A percentile compares a stretch with the other conserved stretches of the same genome.
These are phyloP conservation scores for Allenopithecus nigroviridis DNA, from an alignment of 2,797 vertebrate genomes.

Conservation along the genomic window DNA sequence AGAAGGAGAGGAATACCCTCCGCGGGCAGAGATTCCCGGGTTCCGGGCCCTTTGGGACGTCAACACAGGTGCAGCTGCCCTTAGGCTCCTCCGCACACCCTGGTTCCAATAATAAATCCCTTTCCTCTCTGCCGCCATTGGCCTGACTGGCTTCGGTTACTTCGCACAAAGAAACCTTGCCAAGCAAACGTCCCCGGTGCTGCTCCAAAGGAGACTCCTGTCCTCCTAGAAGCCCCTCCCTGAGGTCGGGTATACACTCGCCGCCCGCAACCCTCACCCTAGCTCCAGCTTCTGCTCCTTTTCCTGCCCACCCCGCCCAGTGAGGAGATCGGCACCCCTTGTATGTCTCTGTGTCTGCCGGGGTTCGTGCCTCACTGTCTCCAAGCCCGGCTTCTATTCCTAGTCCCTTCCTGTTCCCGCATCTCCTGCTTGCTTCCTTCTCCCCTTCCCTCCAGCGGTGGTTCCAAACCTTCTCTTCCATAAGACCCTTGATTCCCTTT, in stretches of 20 bases:
- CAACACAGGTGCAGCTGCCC: neutral
- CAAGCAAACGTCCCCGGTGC: neutral
- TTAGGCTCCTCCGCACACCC: neutral
- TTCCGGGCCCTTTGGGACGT: neutral
- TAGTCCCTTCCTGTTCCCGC: neutral
- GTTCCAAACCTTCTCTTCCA: neutral
- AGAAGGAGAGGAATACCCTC: neutral
- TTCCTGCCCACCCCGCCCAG: neutral
- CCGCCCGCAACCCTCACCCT: neutral
- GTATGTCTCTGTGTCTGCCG: neutral
- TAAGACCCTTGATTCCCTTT: neutral
- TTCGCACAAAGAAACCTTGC: neutral
- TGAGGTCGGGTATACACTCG: neutral
- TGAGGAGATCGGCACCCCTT: neutral
- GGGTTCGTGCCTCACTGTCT: neutral
- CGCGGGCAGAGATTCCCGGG: neutral
- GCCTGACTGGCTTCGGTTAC: neutral
- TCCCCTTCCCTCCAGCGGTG: neutral
- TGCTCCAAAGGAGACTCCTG: neutral
- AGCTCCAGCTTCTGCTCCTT: neutral
- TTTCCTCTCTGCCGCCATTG: neutral
- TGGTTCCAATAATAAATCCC: neutral
- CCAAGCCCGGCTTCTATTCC: neutral
- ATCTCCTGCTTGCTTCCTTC: neutral
- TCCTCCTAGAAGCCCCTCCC: neutral